A percentile compares a stretch with the other conserved stretches of the same genome.
These are phyloP conservation scores for Meles meles DNA, from an alignment of 2,113 vertebrate genomes.

Conservation along the genomic window DNA sequence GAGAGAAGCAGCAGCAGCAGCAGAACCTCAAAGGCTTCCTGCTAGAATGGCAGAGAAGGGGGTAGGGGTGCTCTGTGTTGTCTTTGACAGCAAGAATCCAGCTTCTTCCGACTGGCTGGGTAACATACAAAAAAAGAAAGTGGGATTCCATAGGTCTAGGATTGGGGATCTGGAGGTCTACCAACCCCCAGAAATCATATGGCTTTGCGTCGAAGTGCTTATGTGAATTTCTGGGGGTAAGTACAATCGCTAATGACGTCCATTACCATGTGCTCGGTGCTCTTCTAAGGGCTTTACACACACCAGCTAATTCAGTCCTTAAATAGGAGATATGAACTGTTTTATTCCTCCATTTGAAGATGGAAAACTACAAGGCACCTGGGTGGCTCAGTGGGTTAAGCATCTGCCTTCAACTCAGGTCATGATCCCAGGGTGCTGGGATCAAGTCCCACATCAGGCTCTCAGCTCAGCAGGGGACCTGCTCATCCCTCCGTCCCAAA, in stretches of 20 bases:
- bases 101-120: neutral
- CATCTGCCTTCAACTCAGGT: neutral
- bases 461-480: too few relatives aligned
- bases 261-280: accelerated
- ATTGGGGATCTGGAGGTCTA: neutral
- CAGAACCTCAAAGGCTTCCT: neutral
- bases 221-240: neutral
- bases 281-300: neutral
- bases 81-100: neutral
- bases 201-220: neutral
- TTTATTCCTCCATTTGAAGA: neutral
- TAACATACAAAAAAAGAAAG: neutral
- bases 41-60: too few relatives aligned
- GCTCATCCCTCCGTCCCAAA: neutral
- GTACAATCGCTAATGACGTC: neutral
- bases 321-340: neutral
- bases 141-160: neutral
- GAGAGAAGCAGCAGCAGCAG: accelerated
- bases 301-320: neutral
- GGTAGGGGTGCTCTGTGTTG: neutral
- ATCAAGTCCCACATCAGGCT: neutral
- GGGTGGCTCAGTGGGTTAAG: neutral
- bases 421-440: neutral
- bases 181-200: neutral
- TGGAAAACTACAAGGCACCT: neutral